These are phyloP conservation scores for Dermatophagoides farinae DNA, from an alignment of 1,140 invertebrate species.

Conservation along the genomic window DNA sequence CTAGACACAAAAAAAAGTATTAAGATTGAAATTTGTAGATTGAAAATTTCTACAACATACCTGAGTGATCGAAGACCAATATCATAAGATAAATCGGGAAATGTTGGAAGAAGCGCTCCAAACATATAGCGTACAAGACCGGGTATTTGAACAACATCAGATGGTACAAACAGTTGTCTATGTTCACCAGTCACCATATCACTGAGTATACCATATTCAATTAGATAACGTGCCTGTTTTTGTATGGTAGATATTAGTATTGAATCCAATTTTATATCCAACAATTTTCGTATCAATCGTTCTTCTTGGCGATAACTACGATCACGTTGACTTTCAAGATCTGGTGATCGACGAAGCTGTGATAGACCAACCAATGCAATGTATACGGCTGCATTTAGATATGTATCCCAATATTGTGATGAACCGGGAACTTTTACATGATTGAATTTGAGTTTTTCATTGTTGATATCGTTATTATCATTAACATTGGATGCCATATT, in stretches of 20 bases:
- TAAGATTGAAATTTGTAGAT: neutral
- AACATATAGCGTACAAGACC: conserved; percentile 60
- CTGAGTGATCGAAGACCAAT: conserved; percentile 37
- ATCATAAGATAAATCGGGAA: conserved; percentile 52
- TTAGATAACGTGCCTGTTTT: conserved; percentile 35
- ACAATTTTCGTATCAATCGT: conserved; percentile 45
- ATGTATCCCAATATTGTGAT: conserved; percentile 41
- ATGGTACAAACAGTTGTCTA: conserved; percentile 24
- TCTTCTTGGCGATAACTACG: conserved; percentile 54
- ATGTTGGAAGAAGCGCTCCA: conserved; percentile 41
- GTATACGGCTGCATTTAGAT: conserved; percentile 49
- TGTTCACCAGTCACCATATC: conserved; percentile 51
- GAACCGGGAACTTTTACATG: conserved; percentile 47
- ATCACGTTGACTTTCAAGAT: conserved; percentile 54
- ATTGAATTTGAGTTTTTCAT: conserved; percentile 38
- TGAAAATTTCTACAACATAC: conserved; percentile 20
- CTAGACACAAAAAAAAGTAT: neutral
- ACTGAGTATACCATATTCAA: conserved; percentile 42
- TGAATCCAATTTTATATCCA: conserved; percentile 50
- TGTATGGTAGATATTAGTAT: conserved; percentile 35
- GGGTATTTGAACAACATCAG: conserved; percentile 50
- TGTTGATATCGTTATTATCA: neutral
- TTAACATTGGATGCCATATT: neutral
- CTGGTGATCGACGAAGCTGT: conserved; percentile 52
- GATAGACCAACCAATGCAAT: conserved; percentile 42